Evolutionary conservation across 2,113 vertebrate species (phyloP), one percentile per base, ranked within the genome.

Genomic region (Amia ocellicauda): DNA sequence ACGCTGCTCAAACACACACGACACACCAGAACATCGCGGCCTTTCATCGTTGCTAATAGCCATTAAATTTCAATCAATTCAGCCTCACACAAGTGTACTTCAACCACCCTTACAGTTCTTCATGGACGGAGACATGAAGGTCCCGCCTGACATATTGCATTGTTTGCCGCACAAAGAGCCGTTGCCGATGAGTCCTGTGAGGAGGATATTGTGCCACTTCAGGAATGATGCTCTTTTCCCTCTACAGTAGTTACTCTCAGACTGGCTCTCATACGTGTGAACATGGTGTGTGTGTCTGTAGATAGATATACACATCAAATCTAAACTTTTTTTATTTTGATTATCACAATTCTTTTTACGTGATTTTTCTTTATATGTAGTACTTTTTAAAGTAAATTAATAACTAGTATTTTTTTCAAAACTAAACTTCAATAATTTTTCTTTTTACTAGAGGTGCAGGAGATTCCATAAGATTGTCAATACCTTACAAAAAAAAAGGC

Each of bases 21-120:
- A 88, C 74, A 87, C 85, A 77, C 84, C 77, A 82, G 87, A 81
- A 89, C 90, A 76, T 88, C 83, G 90, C 88, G 88, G 86, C 89
- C 88, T 93, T 93, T 92, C 90, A 89, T 85, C 87, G 86, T 83
- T 79, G 76, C 89, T 87, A 93, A 91, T 71, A 77, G 76, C 89
- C 89, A 93, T 93, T 94, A 92, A 91, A 92, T 87, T 88, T 91
- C 86, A 88, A 93, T 93, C 90, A 92, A 91, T 93, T 92, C 91
- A 92, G 87, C 86, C 79, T 86, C 83, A 86, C 89, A 91, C 86
- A 90, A 94, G 92, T 85, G 85, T 86, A 81, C 88, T 93, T 91
- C 88, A 93, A 82, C 65, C 77, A 76, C 80, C 81, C 81, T 80
- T 86, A 80, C 79, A 81, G 74, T 84, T 85, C 82, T 80, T 81